These are phyloP conservation scores for Pogonomyrmex barbatus DNA, from an alignment of 1,140 invertebrate genomes.

Conservation along the genomic window DNA sequence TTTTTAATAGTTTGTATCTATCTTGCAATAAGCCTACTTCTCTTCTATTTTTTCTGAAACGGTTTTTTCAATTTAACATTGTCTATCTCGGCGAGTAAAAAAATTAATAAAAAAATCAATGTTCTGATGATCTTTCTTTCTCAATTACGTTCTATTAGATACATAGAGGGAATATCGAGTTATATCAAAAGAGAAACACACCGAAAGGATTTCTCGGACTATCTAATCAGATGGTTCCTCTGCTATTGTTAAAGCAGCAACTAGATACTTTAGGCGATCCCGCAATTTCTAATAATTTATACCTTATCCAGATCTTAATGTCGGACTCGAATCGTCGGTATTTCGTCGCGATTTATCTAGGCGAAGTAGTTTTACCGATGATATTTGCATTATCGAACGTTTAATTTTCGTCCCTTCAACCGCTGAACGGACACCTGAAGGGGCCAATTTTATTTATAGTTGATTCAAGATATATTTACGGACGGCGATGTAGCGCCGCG, in stretches of 20 bases:
- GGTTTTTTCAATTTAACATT: background rate
- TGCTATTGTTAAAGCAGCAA: slow-evolving; percentile 7
- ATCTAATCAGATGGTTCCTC: background rate
- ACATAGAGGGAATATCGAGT: slow-evolving; percentile 3
- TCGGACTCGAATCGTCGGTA: background rate
- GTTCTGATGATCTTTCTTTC: background rate
- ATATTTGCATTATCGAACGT: slow-evolving; percentile 33
- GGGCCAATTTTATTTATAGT: slow-evolving; percentile 19
- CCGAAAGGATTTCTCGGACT: background rate
- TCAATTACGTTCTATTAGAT: background rate
- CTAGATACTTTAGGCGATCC: slow-evolving; percentile 24
- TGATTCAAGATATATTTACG: slow-evolving; percentile 20
- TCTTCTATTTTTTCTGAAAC: slow-evolving; percentile 1
- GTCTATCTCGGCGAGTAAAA: background rate
- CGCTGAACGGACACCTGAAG: slow-evolving; percentile 3
- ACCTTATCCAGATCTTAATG: slow-evolving; percentile 15
- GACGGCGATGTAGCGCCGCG: background rate
- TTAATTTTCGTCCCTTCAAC: background rate
- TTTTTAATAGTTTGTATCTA: slow-evolving; percentile 1
- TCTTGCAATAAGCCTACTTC: background rate
- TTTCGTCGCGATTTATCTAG: slow-evolving; percentile 4
- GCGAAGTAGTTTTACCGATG: slow-evolving; percentile 23
- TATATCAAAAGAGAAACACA: background rate
- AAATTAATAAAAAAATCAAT: background rate
- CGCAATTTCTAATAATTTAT: slow-evolving; percentile 16